Percentiles rank a stretch among this genome's conserved stretches.
Conservation (phyloP, 2,797 vertebrate species). For the Mus caroli region DNA sequence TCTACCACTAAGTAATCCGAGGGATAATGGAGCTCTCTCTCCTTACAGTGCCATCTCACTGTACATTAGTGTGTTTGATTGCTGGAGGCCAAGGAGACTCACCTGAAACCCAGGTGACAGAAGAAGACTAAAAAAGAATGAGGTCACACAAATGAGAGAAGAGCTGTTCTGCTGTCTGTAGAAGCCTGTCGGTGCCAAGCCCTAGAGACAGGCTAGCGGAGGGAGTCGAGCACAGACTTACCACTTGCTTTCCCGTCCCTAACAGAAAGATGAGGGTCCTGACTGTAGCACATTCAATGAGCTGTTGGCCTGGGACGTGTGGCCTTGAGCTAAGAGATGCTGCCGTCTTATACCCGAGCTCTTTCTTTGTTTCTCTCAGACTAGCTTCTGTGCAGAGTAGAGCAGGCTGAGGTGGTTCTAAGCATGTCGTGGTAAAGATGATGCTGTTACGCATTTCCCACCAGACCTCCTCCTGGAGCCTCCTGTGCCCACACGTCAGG, state of each 20-base stretch:
- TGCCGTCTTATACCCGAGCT: neutral
- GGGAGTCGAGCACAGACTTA: neutral
- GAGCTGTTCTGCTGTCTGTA: neutral
- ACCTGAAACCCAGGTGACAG: neutral
- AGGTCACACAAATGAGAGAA: neutral
- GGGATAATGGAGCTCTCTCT: neutral
- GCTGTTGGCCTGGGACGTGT: neutral
- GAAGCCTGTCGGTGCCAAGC: neutral
- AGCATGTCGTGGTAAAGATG: neutral
- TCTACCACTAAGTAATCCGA: neutral
- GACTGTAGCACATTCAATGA: neutral
- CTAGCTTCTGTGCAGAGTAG: neutral
- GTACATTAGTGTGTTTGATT: neutral
- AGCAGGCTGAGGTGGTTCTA: neutral
- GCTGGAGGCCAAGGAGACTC: neutral
- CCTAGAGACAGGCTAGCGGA: neutral
- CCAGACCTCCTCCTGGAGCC: neutral
- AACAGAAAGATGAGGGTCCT: neutral
- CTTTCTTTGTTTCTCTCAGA: neutral
- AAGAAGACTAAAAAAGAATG: slow-evolving; percentile 13
- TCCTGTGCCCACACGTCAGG: neutral
- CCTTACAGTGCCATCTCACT: neutral
- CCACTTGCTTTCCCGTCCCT: neutral
- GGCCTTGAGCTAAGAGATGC: neutral
- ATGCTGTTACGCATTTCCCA: neutral